Evolutionary conservation across 2,797 vertebrate genomes (phyloP), one percentile per base, ranked within the genome.

Genomic region (Muscicapa comitata): DNA sequence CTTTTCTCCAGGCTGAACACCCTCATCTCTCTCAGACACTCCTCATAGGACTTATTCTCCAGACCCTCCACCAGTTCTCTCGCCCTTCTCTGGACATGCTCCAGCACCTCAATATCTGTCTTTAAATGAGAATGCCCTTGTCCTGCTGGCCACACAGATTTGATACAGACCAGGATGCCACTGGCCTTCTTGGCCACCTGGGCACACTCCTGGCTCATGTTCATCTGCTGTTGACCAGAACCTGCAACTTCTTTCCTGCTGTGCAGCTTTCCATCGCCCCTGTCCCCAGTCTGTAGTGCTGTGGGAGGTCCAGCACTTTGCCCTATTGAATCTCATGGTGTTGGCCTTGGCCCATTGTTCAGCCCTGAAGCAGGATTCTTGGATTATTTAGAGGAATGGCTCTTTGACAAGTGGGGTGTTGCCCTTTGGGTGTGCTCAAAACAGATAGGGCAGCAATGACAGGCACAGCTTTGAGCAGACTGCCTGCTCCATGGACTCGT

Each of bases 231-330:
- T 3, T 37, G 13, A 29, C 12, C 20, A 50, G 17, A 7, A 37
- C 0, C 2, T 6, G 7, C 55, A 45, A 12, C 17, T 33, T n/a
- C n/a, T 33, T 70, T 82, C 57, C 28, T 10, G 4, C 37, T 54
- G 35, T 26, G 48, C 21, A 42, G 2, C 7, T 37, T 75, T 42
- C 23, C 63, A 62, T n/a, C 5, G 19, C 12, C 45, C 33, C 48
- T 48, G 15, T 17, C 10, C 0, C 1, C 26, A 14, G 40, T 6
- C 18, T 31, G n/a, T 18, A 38, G 11, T 1, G 4, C 28, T 43
- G 5, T 21, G 3, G 11, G 28, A 2, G 2, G 9, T 6, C 17
- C 7, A 16, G 23, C 6, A 19, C 17, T 51, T 45, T 38, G 51
- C 7, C 6, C 31, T 21, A 12, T 11, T 40, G 43, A 23, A 23